Evolutionary conservation across 2,797 vertebrate species (phyloP).

Genomic region (Odontamblyopus rebecca): DNA sequence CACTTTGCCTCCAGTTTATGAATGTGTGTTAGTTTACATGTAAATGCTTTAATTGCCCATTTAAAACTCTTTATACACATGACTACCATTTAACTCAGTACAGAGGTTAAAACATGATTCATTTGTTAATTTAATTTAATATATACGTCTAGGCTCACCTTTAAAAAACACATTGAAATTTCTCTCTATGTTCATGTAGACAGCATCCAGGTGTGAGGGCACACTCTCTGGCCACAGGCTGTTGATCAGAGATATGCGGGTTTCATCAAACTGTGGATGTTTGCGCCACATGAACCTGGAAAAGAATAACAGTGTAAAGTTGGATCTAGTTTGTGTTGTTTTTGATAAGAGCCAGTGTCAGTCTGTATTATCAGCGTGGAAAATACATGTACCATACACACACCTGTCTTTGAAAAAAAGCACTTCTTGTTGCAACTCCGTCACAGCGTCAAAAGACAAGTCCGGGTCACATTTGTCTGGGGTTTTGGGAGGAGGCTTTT

Average conservation of each 20-base stretch:
- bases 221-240: constrained; percentile 62
- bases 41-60: too few relatives aligned
- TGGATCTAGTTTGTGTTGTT: not conserved
- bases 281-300: constrained; percentile 72
- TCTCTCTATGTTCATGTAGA: constrained; percentile 55
- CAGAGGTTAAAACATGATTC: too few relatives aligned
- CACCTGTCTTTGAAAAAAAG: constrained; percentile 91
- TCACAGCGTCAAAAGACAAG: constrained; percentile 84
- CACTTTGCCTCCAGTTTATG: too few relatives aligned
- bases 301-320: constrained; percentile 9
- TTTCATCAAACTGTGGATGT: constrained; percentile 62
- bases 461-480: constrained; percentile 85
- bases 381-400: not conserved
- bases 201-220: constrained; percentile 57
- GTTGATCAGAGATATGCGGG: constrained; percentile 56
- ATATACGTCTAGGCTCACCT: constrained; percentile 40
- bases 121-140: too few relatives aligned
- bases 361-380: not conserved
- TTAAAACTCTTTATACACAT: too few relatives aligned
- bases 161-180: constrained; percentile 64
- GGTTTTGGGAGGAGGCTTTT: constrained; percentile 84
- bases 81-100: too few relatives aligned
- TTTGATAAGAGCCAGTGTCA: not conserved
- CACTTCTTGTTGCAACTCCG: constrained; percentile 83
- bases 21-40: too few relatives aligned